A percentile compares a stretch with the other conserved stretches of the same genome.
Conservation (phyloP, 2,113 vertebrate species). For the Procavia capensis region DNA sequence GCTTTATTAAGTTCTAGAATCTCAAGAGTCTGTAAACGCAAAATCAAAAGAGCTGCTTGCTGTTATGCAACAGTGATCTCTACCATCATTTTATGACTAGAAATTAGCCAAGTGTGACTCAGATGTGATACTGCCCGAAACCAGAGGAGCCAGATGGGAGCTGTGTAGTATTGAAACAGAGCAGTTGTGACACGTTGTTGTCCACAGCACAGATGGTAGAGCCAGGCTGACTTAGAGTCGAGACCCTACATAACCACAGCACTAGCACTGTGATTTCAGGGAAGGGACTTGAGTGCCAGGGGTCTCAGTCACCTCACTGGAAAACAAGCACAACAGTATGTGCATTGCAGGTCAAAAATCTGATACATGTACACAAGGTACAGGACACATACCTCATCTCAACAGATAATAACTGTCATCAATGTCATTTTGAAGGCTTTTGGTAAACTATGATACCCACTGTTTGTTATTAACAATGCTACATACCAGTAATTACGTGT, state of each 20-base stretch:
- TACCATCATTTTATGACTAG: neutral
- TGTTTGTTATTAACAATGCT: neutral
- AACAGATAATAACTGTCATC: neutral
- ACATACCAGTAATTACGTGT: neutral
- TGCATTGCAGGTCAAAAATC: neutral
- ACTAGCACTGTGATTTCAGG: rapidly evolving
- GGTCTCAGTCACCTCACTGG: neutral
- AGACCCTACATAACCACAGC: rapidly evolving
- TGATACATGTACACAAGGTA: rapidly evolving
- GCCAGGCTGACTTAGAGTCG: neutral
- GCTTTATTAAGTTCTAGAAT: neutral
- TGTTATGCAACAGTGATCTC: neutral
- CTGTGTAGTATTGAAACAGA: neutral
- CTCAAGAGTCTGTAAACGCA: neutral
- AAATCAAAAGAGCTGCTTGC: neutral
- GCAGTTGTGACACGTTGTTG: neutral
- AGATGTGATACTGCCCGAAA: constrained; percentile 16
- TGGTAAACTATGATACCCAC: neutral
- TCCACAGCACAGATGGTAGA: neutral
- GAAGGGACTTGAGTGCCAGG: rapidly evolving
- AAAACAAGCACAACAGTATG: neutral
- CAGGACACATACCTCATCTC: rapidly evolving
- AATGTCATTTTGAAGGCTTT: neutral
- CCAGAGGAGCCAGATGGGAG: constrained; percentile 43
- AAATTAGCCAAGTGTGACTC: constrained; percentile 57